Percentiles rank a stretch among this genome's conserved stretches.
These are phyloP conservation scores for Pangasius macronema DNA, from an alignment of 2,797 vertebrate genomes.

Conservation along the genomic window DNA sequence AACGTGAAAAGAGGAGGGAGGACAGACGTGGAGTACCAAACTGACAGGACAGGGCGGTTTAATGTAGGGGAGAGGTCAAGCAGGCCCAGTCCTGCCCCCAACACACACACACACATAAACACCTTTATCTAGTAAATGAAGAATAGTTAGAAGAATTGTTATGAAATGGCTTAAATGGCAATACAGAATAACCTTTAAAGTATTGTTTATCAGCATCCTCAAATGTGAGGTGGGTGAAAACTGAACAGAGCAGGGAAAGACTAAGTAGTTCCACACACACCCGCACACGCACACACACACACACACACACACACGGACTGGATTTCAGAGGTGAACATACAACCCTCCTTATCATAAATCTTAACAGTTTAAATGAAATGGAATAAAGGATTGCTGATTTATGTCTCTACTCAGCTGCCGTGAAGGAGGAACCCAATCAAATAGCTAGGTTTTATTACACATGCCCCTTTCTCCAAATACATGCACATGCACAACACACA, in stretches of 20 bases:
- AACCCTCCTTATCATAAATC: conserved; percentile 79
- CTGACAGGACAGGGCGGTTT: conserved; percentile 45
- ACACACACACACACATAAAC: conserved; percentile 32
- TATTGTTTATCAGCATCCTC: background rate
- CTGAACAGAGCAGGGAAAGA: background rate
- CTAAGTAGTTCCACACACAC: conserved; percentile 34
- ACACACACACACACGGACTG: conserved; percentile 64
- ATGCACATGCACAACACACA: conserved; percentile 19
- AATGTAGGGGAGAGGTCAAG: conserved; percentile 66
- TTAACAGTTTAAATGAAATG: conserved; percentile 78
- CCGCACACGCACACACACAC: conserved; percentile 7
- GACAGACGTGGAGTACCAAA: conserved; percentile 46
- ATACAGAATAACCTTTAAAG: background rate
- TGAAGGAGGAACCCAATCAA: conserved; percentile 75
- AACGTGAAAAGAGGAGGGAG: conserved; percentile 58
- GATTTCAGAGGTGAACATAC: conserved; percentile 74
- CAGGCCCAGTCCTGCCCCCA: conserved; percentile 64
- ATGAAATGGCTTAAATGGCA: background rate
- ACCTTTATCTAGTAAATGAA: background rate
- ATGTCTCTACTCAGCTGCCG: conserved; percentile 61
- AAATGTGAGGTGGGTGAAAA: background rate
- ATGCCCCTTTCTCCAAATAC: conserved; percentile 78
- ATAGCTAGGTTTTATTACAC: conserved; percentile 74
- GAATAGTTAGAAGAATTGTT: background rate
- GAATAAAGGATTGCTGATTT: conserved; percentile 72